A percentile compares a stretch with the other conserved stretches of the same genome.
Evolutionary conservation across 1,140 invertebrate species (phyloP).

Genomic region (Zaprionus tsacasi): DNA sequence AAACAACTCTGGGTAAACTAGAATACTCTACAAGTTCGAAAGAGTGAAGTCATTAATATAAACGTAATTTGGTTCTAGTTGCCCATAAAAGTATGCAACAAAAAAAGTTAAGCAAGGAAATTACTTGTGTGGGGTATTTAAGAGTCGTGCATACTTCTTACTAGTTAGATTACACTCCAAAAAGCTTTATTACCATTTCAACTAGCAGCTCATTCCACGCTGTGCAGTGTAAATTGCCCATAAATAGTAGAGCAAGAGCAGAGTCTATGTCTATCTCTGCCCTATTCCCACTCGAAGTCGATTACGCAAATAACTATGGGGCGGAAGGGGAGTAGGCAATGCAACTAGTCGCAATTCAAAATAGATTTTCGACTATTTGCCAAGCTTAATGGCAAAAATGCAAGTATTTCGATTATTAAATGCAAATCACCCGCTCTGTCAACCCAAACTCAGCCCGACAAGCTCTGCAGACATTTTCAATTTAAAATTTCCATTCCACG

Average conservation of each 20-base stretch:
- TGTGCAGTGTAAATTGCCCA: background rate
- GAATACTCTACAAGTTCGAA: background rate
- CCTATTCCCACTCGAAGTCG: conserved; percentile 44
- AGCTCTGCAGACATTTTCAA: conserved; percentile 54
- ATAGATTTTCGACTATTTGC: conserved; percentile 55
- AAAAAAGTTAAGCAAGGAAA: no score
- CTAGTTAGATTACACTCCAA: no score
- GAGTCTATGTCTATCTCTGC: background rate
- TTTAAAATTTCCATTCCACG: conserved; percentile 71
- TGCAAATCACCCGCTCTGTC: conserved; percentile 76
- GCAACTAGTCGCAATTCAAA: conserved; percentile 22
- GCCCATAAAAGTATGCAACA: no score
- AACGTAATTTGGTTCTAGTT: no score
- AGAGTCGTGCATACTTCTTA: no score
- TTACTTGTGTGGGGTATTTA: no score
- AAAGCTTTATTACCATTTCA: background rate
- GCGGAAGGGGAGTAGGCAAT: conserved; percentile 6
- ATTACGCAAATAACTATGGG: conserved; percentile 54
- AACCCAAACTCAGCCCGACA: conserved; percentile 42
- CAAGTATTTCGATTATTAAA: conserved; percentile 74
- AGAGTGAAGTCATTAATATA: no score
- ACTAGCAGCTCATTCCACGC: background rate
- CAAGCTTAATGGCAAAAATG: conserved; percentile 57
- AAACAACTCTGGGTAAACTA: background rate
- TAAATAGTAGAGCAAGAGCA: conserved; percentile 31